phyloP scores from a whole-genome alignment of 2,113 vertebrate species.

The Crocuta crocuta region DNA sequence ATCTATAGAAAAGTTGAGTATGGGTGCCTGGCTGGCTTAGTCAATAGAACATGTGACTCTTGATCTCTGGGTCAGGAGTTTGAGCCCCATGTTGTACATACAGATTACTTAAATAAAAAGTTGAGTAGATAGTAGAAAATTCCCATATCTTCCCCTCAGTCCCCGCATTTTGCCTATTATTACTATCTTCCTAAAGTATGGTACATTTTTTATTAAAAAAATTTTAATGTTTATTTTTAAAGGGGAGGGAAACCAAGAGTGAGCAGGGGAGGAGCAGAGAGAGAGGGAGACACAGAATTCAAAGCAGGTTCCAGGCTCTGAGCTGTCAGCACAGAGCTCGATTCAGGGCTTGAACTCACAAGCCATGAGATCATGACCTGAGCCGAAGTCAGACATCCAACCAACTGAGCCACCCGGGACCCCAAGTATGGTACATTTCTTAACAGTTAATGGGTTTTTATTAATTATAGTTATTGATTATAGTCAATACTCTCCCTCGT shows the following conservation, averaged over 20 bases:
- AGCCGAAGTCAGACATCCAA: too few species aligned
- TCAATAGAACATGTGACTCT: not conserved
- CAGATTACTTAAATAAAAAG: not conserved
- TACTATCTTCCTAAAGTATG: not conserved
- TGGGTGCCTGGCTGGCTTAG: not conserved
- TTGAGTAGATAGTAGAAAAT: not conserved
- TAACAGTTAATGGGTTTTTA: not conserved
- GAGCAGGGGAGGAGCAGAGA: too few species aligned
- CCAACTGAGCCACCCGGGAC: too few species aligned
- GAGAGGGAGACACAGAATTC: too few species aligned
- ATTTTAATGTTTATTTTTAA: too few species aligned
- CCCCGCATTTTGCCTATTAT: not conserved
- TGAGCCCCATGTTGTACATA: not conserved
- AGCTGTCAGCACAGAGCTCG: too few species aligned
- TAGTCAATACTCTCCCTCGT: not conserved
- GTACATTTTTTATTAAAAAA: not conserved
- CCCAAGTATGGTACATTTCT: not conserved
- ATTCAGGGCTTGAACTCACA: too few species aligned
- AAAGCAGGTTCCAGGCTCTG: too few species aligned
- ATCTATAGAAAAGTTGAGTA: not conserved
- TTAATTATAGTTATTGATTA: not conserved
- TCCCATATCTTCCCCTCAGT: not conserved
- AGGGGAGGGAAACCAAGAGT: too few species aligned
- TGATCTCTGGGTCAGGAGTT: not conserved
- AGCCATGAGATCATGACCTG: too few species aligned